These are phyloP conservation scores for Microcaecilia unicolor DNA, from an alignment of 2,797 vertebrate genomes.

Conservation along the genomic window DNA sequence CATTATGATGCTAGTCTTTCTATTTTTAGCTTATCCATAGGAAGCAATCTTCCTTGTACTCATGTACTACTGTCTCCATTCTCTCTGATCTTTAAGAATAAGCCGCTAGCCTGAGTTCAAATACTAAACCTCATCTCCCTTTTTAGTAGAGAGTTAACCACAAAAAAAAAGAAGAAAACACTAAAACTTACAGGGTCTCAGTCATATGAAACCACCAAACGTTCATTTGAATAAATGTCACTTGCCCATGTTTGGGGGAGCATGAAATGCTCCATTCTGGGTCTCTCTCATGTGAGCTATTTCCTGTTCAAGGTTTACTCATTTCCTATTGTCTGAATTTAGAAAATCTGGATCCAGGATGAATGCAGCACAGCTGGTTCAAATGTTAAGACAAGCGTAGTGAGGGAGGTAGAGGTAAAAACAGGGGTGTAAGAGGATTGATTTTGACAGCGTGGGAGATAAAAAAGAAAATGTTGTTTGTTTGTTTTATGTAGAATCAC, in stretches of 20 bases:
- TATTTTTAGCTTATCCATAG: constrained; percentile 7
- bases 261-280: constrained; percentile 20
- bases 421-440: constrained; percentile 19
- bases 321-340: constrained; percentile 73
- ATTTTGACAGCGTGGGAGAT: constrained; percentile 13
- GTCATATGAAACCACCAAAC: accelerated
- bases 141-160: accelerated
- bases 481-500: too few relatives aligned
- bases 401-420: constrained; percentile 4
- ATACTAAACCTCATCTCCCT: neutral
- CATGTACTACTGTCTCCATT: constrained; percentile 15
- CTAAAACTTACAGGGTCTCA: neutral
- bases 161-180: neutral
- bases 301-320: constrained; percentile 72
- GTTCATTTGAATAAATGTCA: neutral
- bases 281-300: constrained; percentile 57
- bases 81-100: constrained; percentile 3
- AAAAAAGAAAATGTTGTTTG: too few relatives aligned
- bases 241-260: constrained; percentile 6
- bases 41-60: constrained; percentile 12
- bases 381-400: constrained; percentile 26
- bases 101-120: neutral
- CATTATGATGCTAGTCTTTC: neutral
- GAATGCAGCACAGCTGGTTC: constrained; percentile 38
- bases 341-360: constrained; percentile 46